These are phyloP conservation scores for Dendrolimus kikuchii DNA, from an alignment of 1,140 invertebrate genomes.

Conservation along the genomic window DNA sequence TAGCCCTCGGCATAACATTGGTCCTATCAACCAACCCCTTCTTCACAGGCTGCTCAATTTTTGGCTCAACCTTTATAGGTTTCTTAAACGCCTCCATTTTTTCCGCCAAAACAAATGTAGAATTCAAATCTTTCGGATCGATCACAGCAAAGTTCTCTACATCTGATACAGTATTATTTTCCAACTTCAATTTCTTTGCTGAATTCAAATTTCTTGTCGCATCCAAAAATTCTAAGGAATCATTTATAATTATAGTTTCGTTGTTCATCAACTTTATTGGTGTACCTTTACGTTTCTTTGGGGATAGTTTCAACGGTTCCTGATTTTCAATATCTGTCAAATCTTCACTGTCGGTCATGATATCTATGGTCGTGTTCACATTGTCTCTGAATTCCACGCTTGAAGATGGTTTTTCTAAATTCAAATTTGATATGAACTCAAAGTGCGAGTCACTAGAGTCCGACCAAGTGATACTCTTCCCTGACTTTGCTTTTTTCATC, in stretches of 20 bases:
- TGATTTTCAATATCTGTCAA: constrained; percentile 45
- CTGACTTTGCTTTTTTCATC: constrained; percentile 60
- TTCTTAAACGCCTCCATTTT: constrained; percentile 41
- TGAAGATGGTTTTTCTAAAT: constrained; percentile 38
- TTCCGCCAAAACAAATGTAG: constrained; percentile 59
- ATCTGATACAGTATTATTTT: constrained; percentile 28
- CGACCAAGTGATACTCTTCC: constrained; percentile 57
- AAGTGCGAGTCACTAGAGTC: constrained; percentile 46
- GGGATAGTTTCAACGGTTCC: constrained; percentile 20
- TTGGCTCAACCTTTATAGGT: constrained; percentile 28
- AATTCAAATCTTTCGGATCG: constrained; percentile 58
- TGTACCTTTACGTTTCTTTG: constrained; percentile 52
- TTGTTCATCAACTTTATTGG: constrained; percentile 51
- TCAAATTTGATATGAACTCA: constrained; percentile 49
- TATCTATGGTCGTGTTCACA: constrained; percentile 29
- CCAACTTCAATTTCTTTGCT: constrained; percentile 47
- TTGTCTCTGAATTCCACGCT: constrained; percentile 31
- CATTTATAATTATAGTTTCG: constrained; percentile 59
- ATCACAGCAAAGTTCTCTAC: constrained; percentile 37
- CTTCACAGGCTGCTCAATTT: constrained; percentile 29
- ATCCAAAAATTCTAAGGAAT: constrained; percentile 53
- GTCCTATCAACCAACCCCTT: constrained; percentile 40
- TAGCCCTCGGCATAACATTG: constrained; percentile 36
- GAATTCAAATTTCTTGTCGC: constrained; percentile 39
- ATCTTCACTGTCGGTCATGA: constrained; percentile 45